phyloP scores from a whole-genome alignment of 2,797 vertebrate species.

The Alca torda region DNA sequence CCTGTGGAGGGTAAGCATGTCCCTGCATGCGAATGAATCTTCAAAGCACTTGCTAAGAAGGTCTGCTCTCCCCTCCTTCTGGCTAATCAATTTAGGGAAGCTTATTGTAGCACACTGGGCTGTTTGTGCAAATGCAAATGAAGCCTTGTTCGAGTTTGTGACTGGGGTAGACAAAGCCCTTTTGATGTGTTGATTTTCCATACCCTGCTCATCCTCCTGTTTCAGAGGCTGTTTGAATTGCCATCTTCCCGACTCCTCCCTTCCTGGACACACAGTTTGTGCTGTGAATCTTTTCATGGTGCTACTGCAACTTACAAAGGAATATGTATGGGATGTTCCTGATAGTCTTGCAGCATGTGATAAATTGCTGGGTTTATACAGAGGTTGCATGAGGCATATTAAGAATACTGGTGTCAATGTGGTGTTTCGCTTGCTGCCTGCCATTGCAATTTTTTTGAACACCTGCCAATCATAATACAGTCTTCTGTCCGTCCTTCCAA shows the following conservation, averaged over 20 bases:
- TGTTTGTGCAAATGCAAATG: constrained; percentile 25
- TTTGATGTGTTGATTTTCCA: neutral
- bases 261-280: neutral
- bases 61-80: neutral
- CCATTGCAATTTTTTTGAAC: neutral
- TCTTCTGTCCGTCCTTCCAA: neutral
- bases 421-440: neutral
- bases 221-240: neutral
- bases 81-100: neutral
- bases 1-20: neutral
- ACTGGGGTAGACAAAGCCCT: neutral
- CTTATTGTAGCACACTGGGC: neutral
- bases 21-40: neutral
- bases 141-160: neutral
- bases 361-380: neutral
- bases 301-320: neutral
- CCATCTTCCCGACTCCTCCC: neutral
- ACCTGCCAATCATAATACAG: neutral
- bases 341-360: neutral
- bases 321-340: neutral
- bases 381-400: neutral
- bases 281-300: neutral
- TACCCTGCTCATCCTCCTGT: neutral
- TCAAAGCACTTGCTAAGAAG: neutral
- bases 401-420: neutral